Conservation (phyloP, 2,797 vertebrate genomes). For the Melanotaenia nigrans region DNA sequence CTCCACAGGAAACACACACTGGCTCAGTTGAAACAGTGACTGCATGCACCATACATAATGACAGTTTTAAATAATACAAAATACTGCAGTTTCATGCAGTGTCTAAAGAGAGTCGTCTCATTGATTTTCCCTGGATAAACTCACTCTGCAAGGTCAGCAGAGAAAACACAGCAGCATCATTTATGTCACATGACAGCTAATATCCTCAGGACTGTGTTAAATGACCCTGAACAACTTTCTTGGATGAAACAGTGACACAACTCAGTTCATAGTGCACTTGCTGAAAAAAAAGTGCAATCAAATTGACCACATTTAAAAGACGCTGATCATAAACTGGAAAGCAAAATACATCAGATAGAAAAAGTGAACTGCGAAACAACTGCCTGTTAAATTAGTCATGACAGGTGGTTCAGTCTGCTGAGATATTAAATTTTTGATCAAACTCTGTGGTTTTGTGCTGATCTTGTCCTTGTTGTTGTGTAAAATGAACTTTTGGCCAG, state of each 20-base stretch:
- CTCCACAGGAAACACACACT: background rate
- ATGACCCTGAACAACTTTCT: constrained; percentile 63
- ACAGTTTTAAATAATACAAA: constrained; percentile 9
- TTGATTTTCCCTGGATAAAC: constrained; percentile 56
- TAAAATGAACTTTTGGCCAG: constrained; percentile 66
- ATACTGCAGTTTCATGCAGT: constrained; percentile 13
- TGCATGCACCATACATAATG: constrained; percentile 3
- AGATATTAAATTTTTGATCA: constrained; percentile 31
- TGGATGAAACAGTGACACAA: constrained; percentile 51
- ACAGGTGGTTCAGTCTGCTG: background rate
- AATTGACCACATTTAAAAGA: background rate
- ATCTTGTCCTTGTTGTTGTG: constrained; percentile 57
- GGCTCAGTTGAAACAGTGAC: background rate
- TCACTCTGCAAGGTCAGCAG: constrained; percentile 66
- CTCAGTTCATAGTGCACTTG: constrained; percentile 1
- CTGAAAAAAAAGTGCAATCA: constrained; percentile 7
- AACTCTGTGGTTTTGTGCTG: constrained; percentile 33
- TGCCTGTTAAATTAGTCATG: background rate
- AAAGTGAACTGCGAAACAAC: background rate
- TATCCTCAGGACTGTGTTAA: constrained; percentile 52
- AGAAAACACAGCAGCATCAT: constrained; percentile 55
- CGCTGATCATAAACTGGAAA: background rate
- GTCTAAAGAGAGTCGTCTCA: constrained; percentile 28
- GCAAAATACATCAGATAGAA: background rate
- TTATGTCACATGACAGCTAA: constrained; percentile 64